Base-by-base conservation (phyloP, 2,113 vertebrate species). In the Nothoprocta pentlandii region DNA sequence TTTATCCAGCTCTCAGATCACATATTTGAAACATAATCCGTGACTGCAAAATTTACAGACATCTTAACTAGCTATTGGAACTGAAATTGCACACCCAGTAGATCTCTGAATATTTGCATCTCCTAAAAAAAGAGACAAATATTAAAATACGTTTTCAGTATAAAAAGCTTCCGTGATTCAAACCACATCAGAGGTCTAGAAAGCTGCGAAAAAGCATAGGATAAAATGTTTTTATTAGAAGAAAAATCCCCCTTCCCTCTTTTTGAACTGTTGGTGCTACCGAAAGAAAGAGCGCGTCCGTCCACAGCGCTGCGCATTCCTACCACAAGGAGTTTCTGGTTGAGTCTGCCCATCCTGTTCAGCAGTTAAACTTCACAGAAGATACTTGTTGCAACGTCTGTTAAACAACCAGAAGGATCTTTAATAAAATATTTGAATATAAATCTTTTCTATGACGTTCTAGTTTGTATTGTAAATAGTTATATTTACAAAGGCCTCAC, bases 391-490 rank as follows among this genome's bases (percentile, higher is more conserved):
- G 97, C 93, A 85, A 92, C 34, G 96, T 97, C 97, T 95, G 95
- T 83, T 95, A 87, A 96, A 90, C 91, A 90, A 84, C 94, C 94
- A 93, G 95, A 94, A 97, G 96, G 96, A 97, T 91, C 96, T 97
- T 96, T 93, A 97, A 98, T 98, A 98, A 98, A 98, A 97, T 90
- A 97, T 98, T 94, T 98, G 97, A 98, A 99, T 98, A 99, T 97
- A 98, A 98, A 98, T 98, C 97, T 98, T 98, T 95, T 95, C 97
- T 97, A 93, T 78, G 93, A 69, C 91, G 82, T 94, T 80, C 97
- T 95, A 91, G 97, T 97, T 97, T 74, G 84, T 70, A 82, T 71
- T 96, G 98, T 97, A 91, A 94, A 97, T 95, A 82, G 92, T 22
- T 91, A 85, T 97, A 97, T 98, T 96, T 97, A 97, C 98, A 98